phyloP scores from a whole-genome alignment of 30 jellyfish, hydroid and myxozoan genomes.

The Rhopilema esculentum region DNA sequence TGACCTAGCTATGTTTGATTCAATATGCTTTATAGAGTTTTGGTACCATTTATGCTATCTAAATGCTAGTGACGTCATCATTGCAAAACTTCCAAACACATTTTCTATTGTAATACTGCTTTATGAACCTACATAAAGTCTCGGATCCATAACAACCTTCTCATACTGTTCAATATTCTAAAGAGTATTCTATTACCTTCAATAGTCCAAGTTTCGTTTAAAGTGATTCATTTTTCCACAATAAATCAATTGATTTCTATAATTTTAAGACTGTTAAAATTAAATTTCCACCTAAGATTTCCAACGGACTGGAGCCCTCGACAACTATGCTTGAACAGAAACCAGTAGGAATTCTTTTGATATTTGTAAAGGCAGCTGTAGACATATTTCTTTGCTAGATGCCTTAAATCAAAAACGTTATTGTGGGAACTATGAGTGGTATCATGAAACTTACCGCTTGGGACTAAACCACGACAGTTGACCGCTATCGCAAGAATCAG shows the following conservation, averaged over 20 bases:
- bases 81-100: neutral
- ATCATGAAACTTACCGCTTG: constrained; percentile 18
- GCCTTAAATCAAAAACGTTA: neutral
- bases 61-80: neutral
- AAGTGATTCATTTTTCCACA: too few species aligned
- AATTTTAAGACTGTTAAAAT: too few species aligned
- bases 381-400: neutral
- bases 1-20: neutral
- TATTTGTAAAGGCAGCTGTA: neutral
- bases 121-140: too few species aligned
- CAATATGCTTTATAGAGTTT: neutral
- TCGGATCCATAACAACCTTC: too few species aligned
- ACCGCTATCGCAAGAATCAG: neutral
- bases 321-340: neutral
- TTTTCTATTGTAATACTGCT: neutral
- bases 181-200: too few species aligned
- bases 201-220: too few species aligned
- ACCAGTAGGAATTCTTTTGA: neutral
- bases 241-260: too few species aligned
- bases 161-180: too few species aligned
- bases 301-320: neutral
- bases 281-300: too few species aligned
- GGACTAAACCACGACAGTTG: neutral
- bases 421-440: neutral
- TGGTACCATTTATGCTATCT: neutral